A percentile compares a stretch with the other conserved stretches of the same genome.
These are phyloP conservation scores for Rhinella marina DNA, from an alignment of 2,797 vertebrate genomes.

Conservation along the genomic window DNA sequence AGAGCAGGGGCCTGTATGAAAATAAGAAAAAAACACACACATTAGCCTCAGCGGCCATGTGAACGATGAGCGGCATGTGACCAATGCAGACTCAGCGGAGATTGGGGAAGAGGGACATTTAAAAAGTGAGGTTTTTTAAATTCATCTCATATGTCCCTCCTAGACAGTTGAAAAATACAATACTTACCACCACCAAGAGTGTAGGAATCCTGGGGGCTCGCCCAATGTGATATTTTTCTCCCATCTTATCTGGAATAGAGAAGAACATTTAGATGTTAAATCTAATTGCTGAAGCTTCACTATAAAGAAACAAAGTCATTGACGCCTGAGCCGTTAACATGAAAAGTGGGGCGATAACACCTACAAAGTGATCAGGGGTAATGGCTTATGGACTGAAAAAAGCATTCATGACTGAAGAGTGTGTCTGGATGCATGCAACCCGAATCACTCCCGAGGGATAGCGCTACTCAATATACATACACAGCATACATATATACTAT, in stretches of 20 bases:
- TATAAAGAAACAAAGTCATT: background rate
- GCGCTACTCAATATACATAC: background rate
- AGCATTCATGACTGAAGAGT: background rate
- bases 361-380: background rate
- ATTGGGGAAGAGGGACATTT: too few relatives aligned
- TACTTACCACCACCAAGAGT: constrained; percentile 99
- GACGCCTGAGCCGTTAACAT: background rate
- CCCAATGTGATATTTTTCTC: constrained; percentile 99
- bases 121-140: too few relatives aligned
- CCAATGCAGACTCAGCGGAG: too few relatives aligned
- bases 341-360: background rate
- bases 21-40: too few relatives aligned
- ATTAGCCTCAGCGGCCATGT: too few relatives aligned
- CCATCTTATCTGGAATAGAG: constrained; percentile 93
- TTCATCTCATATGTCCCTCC: too few relatives aligned
- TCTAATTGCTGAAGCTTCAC: background rate
- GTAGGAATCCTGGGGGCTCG: constrained; percentile 97
- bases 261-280: constrained; percentile 47
- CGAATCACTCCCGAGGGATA: background rate
- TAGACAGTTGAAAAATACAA: background rate
- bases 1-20: too few relatives aligned
- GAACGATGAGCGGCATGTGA: too few relatives aligned
- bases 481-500: background rate
- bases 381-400: background rate
- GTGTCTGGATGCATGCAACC: background rate